Evolutionary conservation across 2,797 vertebrate species (phyloP).

Genomic region (Coccyzus lansbergi): DNA sequence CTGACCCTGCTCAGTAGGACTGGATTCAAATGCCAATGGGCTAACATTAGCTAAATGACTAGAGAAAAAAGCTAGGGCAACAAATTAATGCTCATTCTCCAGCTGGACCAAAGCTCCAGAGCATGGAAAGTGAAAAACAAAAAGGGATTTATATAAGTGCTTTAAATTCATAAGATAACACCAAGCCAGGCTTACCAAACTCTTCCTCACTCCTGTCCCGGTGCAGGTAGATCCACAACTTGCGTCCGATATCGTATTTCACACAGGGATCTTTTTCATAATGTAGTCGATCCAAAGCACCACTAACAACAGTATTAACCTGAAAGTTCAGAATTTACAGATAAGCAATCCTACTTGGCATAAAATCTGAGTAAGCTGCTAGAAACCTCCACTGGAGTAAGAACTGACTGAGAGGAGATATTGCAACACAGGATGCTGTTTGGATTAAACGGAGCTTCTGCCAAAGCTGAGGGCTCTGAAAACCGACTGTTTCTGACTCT

Average conservation of each 20-base stretch:
- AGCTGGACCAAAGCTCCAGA: background rate
- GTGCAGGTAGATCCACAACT: constrained; percentile 98
- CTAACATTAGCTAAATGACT: background rate
- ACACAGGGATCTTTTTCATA: constrained; percentile 99
- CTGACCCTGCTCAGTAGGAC: background rate
- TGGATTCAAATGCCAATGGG: background rate
- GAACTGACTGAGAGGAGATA: background rate
- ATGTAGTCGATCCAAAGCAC: constrained; percentile 93
- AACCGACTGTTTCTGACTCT: background rate
- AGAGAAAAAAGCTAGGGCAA: background rate
- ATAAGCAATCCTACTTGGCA: background rate
- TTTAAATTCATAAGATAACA: background rate
- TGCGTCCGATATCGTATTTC: constrained; percentile 96
- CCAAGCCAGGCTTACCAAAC: constrained; percentile 84
- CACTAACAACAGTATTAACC: constrained; percentile 98
- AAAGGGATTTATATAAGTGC: background rate
- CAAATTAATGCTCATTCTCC: background rate
- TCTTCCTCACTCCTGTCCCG: constrained; percentile 94
- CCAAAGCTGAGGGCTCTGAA: background rate
- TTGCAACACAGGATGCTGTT: background rate
- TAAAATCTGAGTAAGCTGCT: background rate
- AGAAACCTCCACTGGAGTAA: background rate
- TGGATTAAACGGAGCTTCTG: background rate
- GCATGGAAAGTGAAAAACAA: too few species aligned
- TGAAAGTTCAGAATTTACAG: constrained; percentile 53